phyloP scores from a whole-genome alignment of 2,888 invertebrate species.

The Eudasyphora cyanicolor region DNA sequence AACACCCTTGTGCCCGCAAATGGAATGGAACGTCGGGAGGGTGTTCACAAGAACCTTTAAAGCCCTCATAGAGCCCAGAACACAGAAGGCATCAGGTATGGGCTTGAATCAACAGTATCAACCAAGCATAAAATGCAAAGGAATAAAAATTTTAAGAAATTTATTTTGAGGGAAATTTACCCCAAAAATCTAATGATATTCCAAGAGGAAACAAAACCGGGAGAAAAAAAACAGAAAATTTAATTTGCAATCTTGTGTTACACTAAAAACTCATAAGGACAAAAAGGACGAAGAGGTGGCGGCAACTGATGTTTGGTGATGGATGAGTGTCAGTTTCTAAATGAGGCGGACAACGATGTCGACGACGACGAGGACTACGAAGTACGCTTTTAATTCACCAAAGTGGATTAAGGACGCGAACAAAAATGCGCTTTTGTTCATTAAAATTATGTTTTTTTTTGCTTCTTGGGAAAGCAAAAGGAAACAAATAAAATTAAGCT shows the following conservation, averaged over 20 bases:
- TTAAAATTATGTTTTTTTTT: slow-evolving; percentile 45
- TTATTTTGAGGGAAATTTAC: slow-evolving; percentile 55
- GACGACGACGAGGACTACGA: slow-evolving; percentile 27
- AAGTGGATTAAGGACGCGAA: slow-evolving; percentile 60
- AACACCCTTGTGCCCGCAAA: slow-evolving; percentile 28
- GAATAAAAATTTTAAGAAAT: slow-evolving; percentile 11
- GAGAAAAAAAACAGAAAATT: slow-evolving; percentile 53
- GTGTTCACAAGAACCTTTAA: slow-evolving; percentile 52
- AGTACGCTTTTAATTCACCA: slow-evolving; percentile 64
- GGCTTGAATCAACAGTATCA: no score
- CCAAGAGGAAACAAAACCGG: background rate
- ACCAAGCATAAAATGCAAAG: slow-evolving; percentile 44
- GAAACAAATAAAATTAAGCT: slow-evolving; percentile 61
- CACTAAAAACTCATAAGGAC: slow-evolving; percentile 32
- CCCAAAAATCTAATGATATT: slow-evolving; percentile 39
- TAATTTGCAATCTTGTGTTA: slow-evolving; percentile 63
- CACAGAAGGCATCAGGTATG: slow-evolving; percentile 9
- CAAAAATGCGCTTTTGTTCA: slow-evolving; percentile 58
- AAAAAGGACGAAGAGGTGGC: background rate
- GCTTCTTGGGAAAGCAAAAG: slow-evolving; percentile 16
- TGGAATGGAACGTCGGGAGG: background rate
- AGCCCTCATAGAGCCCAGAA: background rate
- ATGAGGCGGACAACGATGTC: slow-evolving; percentile 50
- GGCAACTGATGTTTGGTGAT: slow-evolving; percentile 52
- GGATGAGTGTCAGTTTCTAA: slow-evolving; percentile 63